A percentile compares a stretch with the other conserved stretches of the same genome.
phyloP scores from a whole-genome alignment of 1,140 invertebrate species.

The Mycetomoellerius zeteki region DNA sequence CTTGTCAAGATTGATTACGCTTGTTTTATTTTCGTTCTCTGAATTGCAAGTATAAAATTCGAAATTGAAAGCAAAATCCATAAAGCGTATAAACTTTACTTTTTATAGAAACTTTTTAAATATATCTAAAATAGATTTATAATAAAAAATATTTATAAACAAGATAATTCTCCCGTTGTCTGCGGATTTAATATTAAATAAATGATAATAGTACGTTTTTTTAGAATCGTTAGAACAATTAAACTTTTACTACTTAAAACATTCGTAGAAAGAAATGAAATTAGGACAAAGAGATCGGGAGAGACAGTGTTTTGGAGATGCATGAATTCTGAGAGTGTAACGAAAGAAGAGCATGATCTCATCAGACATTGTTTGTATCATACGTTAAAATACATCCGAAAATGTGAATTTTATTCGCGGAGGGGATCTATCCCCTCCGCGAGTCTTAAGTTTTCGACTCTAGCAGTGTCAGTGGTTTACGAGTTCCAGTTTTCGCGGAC shows the following conservation, averaged over 20 bases:
- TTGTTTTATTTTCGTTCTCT: not conserved
- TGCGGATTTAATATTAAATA: not conserved
- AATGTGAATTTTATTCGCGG: slow-evolving; percentile 32
- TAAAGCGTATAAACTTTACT: not conserved
- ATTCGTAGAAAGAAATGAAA: slow-evolving; percentile 11
- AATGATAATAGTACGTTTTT: not conserved
- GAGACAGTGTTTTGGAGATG: not conserved
- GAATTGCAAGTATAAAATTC: not conserved
- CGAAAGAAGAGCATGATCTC: not conserved
- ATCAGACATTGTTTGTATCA: slow-evolving; percentile 25
- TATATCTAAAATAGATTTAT: not conserved
- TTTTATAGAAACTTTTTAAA: not conserved
- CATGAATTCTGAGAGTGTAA: not conserved
- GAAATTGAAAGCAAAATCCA: not conserved
- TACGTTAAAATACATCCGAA: slow-evolving; percentile 71
- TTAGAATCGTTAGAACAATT: slow-evolving; percentile 1
- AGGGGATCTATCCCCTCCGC: not conserved
- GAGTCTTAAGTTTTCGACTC: slow-evolving; percentile 75
- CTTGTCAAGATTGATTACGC: slow-evolving; percentile 16
- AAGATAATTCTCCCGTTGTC: not conserved
- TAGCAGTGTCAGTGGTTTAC: slow-evolving; percentile 76
- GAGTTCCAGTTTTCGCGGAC: slow-evolving; percentile 82
- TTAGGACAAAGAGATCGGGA: not conserved
- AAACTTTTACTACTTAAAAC: not conserved
- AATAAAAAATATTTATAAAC: not conserved